Evolutionary conservation across 1,140 invertebrate species (phyloP), one percentile per base, ranked within the genome.

Genomic region (Papilio aristodemus): DNA sequence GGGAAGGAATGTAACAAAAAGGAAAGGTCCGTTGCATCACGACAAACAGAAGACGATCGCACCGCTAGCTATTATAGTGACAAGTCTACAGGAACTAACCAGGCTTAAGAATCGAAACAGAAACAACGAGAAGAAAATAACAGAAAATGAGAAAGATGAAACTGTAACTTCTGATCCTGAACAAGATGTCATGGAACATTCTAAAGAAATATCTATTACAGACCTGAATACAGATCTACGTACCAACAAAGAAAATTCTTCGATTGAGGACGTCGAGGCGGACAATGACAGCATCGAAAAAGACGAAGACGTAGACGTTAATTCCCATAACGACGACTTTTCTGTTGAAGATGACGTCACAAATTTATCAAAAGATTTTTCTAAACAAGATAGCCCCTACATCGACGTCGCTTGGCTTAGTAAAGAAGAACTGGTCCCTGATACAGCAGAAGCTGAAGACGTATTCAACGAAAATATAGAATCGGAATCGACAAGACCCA

Each of bases 21-120:
- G 4, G 19, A 63, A 22, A n/a, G 37, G 41, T 41, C 60, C 37
- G 2, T 25, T 39, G 10, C 11, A 22, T 38, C 22, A 38, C 14
- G 37, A 63, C 22, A 63, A 60, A 60, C n/a, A 22, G 11, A 63
- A 63, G 13, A 63, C 37, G n/a, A 41, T 63, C 0, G 37, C 37
- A 41, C 60, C 60, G 17, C 36, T 63, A 4, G 38, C 60, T n/a
- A 39, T 63, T 11, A 43, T 63, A n/a, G 17, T 63, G 0, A 63
- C 60, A 25, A 37, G 41, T 27, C 13, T 63, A 11, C 60, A 37
- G 11, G 60, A 63, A 22, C 13, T 63, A 22, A 63, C 14, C 9
- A 39, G 22, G 38, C 19, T 54, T 22, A 8, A 22, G 11, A 22
- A 50, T 17, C 17, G 43, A 19, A 9, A 50, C 19, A 22, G 17